Conservation (phyloP, 1,140 invertebrate species). For the Drosophila ogumai region DNA sequence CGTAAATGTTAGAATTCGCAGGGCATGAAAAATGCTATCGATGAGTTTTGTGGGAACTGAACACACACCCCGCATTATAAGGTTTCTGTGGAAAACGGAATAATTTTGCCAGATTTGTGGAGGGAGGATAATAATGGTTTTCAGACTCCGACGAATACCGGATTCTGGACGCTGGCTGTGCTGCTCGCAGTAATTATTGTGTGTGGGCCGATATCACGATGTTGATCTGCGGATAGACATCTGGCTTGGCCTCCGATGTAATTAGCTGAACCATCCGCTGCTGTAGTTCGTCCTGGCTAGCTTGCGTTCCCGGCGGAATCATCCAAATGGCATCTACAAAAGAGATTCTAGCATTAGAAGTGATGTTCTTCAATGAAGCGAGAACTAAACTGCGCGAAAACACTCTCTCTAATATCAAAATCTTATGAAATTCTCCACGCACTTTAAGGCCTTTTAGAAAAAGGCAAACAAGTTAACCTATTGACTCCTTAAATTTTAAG, state of each 20-base stretch:
- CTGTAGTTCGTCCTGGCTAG: constrained; percentile 77
- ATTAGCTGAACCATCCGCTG: constrained; percentile 82
- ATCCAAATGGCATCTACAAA: constrained; percentile 73
- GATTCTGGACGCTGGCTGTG: constrained; percentile 9
- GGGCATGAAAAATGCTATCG: constrained; percentile 38
- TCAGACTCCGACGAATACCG: neutral
- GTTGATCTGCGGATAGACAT: constrained; percentile 83
- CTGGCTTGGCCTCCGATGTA: constrained; percentile 70
- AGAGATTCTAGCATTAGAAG: neutral
- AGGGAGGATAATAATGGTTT: constrained; percentile 8
- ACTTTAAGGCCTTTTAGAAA: too few species aligned
- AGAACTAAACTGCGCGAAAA: neutral
- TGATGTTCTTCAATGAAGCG: neutral
- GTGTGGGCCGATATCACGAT: constrained; percentile 84
- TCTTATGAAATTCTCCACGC: too few species aligned
- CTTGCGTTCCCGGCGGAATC: constrained; percentile 75
- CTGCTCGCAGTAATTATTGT: constrained; percentile 58
- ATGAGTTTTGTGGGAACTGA: constrained; percentile 29
- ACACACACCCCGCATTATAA: constrained; percentile 17
- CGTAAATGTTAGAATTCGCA: constrained; percentile 30
- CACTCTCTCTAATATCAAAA: neutral
- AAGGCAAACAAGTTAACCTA: too few species aligned
- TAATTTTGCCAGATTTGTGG: constrained; percentile 9
- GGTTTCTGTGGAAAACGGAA: constrained; percentile 5
- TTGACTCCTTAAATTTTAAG: neutral